A percentile compares a stretch with the other conserved stretches of the same genome.
phyloP scores from a whole-genome alignment of 1,140 invertebrate species.

The Drosophila baimaii region DNA sequence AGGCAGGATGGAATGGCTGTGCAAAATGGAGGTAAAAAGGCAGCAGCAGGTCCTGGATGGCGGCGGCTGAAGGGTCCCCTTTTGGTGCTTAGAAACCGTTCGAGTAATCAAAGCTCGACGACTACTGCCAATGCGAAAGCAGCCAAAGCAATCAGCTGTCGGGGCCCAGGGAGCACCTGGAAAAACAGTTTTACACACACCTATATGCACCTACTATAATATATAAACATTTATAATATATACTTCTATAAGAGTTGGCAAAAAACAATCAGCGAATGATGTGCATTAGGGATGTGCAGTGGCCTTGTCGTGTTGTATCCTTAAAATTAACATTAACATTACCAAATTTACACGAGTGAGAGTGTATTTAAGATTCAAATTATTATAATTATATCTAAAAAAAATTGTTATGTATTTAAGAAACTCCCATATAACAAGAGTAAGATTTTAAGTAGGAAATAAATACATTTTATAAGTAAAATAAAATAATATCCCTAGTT shows the following conservation, averaged over 20 bases:
- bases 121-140: constrained; percentile 59
- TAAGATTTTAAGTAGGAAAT: too few species aligned
- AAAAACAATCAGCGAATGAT: constrained; percentile 58
- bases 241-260: constrained; percentile 36
- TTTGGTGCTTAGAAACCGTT: constrained; percentile 75
- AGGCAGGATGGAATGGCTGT: background rate
- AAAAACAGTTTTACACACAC: constrained; percentile 50
- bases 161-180: constrained; percentile 61
- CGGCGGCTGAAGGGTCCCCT: constrained; percentile 28
- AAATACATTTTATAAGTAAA: too few species aligned
- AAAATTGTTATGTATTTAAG: background rate
- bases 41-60: background rate
- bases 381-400: background rate
- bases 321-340: background rate
- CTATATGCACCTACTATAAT: background rate
- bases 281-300: constrained; percentile 4
- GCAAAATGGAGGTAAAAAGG: background rate
- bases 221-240: background rate
- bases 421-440: too few species aligned
- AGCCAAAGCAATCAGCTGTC: constrained; percentile 52
- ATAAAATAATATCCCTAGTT: background rate
- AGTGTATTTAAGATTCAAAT: too few species aligned
- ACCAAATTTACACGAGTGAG: background rate
- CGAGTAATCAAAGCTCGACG: constrained; percentile 77
- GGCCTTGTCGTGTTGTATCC: background rate